Conservation (phyloP, 1,140 invertebrate species). For the Protaetia brevitarsis region DNA sequence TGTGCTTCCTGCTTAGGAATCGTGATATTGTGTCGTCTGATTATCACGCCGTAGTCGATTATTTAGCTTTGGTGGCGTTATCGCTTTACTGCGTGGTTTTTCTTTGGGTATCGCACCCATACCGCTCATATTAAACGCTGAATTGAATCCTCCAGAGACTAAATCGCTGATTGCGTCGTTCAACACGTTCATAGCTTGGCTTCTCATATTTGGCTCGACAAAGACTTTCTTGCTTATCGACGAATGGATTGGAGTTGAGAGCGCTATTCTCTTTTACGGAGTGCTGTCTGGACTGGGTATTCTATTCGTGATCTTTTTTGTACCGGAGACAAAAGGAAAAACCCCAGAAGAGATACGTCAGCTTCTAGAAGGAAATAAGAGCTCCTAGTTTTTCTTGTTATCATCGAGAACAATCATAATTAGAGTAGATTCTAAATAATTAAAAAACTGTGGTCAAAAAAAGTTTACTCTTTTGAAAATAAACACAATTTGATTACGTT, state of each 20-base stretch:
- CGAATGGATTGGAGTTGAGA: slow-evolving; percentile 55
- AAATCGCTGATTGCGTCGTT: slow-evolving; percentile 73
- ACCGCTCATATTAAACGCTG: slow-evolving; percentile 76
- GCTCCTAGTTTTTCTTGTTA: not conserved
- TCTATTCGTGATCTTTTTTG: slow-evolving; percentile 71
- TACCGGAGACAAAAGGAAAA: slow-evolving; percentile 91
- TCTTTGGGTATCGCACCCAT: slow-evolving; percentile 75
- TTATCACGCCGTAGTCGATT: slow-evolving; percentile 49
- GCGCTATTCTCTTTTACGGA: slow-evolving; percentile 79
- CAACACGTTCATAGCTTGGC: slow-evolving; percentile 69
- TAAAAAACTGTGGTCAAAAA: no score
- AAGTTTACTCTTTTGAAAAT: no score
- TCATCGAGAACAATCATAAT: no score
- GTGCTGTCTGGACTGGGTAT: slow-evolving; percentile 66
- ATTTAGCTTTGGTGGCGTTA: slow-evolving; percentile 66
- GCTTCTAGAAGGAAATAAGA: slow-evolving; percentile 51
- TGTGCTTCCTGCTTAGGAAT: slow-evolving; percentile 59
- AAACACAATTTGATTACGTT: no score
- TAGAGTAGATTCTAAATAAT: no score
- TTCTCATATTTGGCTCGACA: slow-evolving; percentile 77
- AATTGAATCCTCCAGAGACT: slow-evolving; percentile 69
- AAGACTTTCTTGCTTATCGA: slow-evolving; percentile 69
- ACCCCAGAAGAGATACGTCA: slow-evolving; percentile 78
- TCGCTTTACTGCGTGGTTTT: slow-evolving; percentile 72
- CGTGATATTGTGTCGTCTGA: slow-evolving; percentile 50